phyloP scores from a whole-genome alignment of 1,140 invertebrate genomes.

The Oppia nitens region DNA sequence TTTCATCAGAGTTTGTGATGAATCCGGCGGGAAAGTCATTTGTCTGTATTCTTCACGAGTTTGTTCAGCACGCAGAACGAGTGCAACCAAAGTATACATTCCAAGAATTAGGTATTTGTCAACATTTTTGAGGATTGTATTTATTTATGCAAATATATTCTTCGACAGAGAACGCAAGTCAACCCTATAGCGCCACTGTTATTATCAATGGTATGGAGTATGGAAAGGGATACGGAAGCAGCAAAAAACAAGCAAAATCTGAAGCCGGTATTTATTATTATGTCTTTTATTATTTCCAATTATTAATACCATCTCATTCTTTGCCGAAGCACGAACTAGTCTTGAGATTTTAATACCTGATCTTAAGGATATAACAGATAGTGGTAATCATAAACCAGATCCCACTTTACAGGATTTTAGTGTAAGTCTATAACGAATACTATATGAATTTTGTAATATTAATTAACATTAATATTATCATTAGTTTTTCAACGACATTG shows the following conservation, averaged over 20 bases:
- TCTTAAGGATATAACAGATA: conserved; percentile 48
- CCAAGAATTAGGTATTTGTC: conserved; percentile 54
- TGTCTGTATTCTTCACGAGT: conserved; percentile 92
- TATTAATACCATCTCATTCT: conserved; percentile 1
- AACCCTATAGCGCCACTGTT: conserved; percentile 80
- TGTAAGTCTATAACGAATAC: conserved; percentile 28
- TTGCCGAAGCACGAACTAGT: conserved; percentile 44
- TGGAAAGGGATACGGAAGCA: conserved; percentile 75
- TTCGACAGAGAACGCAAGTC: conserved; percentile 63
- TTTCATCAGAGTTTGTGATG: conserved; percentile 30
- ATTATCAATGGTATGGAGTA: conserved; percentile 80
- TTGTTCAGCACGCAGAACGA: conserved; percentile 80
- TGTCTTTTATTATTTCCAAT: conserved; percentile 1
- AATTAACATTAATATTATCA: conserved; percentile 1
- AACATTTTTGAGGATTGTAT: conserved; percentile 10
- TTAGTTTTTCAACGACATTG: conserved; percentile 74
- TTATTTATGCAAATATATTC: background rate
- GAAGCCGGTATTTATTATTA: conserved; percentile 48
- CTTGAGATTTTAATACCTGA: conserved; percentile 84
- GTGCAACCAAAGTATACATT: conserved; percentile 84
- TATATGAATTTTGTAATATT: conserved; percentile 8
- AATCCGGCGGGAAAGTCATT: conserved; percentile 31
- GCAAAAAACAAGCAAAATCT: conserved; percentile 85
- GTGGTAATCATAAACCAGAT: conserved; percentile 21
- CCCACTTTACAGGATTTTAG: conserved; percentile 32